phyloP scores from a whole-genome alignment of 2,888 invertebrate genomes.

The Pollenia griseotomentosa region DNA sequence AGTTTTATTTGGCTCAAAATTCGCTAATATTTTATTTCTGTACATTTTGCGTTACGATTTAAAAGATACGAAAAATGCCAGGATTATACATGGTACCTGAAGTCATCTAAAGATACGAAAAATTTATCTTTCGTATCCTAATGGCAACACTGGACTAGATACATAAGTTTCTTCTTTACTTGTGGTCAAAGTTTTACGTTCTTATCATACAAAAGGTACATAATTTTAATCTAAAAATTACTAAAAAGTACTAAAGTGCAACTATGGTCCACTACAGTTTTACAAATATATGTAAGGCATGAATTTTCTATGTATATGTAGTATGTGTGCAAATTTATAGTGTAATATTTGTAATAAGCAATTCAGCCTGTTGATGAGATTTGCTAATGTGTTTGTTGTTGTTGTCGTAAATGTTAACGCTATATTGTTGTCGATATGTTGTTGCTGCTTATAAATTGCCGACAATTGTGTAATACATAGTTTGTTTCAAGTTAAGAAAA shows the following conservation, averaged over 20 bases:
- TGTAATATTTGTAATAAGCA: conserved; percentile 48
- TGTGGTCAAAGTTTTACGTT: no score
- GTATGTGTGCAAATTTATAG: conserved; percentile 1
- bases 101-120: no score
- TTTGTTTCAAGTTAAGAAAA: conserved; percentile 20
- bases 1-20: no score
- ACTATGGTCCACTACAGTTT: background rate
- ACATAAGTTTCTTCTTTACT: no score
- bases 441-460: conserved; percentile 57
- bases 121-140: no score
- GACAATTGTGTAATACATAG: conserved; percentile 67
- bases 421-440: conserved; percentile 26
- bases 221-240: background rate
- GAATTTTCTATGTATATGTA: background rate
- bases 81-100: no score
- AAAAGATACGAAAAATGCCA: no score
- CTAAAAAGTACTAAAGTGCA: background rate
- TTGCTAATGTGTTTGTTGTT: conserved; percentile 37
- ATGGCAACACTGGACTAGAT: no score
- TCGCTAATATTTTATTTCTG: no score
- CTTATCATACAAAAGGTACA: no score
- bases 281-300: background rate
- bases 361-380: conserved; percentile 68
- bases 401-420: conserved; percentile 25
- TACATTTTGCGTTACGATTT: no score